Evolutionary conservation across 2,888 invertebrate genomes (phyloP).

Genomic region (Neuroscelio doddi): DNA sequence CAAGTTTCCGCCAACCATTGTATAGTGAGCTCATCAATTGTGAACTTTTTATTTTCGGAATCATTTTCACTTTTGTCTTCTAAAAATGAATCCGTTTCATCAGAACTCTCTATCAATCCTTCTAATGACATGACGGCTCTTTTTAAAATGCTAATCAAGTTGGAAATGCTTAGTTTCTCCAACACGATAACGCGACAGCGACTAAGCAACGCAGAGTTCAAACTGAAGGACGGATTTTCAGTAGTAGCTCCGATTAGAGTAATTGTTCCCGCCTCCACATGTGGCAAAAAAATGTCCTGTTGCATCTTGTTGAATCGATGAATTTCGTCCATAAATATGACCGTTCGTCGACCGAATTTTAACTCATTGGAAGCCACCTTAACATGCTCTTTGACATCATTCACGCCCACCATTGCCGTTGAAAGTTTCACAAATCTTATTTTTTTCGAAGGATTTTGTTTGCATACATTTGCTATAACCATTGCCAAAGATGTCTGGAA

Average conservation of each 20-base stretch:
- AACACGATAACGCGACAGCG: conserved; percentile 84
- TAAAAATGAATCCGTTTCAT: background rate
- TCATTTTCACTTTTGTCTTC: background rate
- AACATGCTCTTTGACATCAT: conserved; percentile 84
- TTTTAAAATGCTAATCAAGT: conserved; percentile 77
- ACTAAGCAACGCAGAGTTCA: conserved; percentile 86
- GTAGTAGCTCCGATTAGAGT: conserved; percentile 88
- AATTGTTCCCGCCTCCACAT: conserved; percentile 86
- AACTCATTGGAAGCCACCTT: conserved; percentile 82
- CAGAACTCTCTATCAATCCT: conserved; percentile 50
- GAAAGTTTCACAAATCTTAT: conserved; percentile 83
- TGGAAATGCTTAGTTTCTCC: conserved; percentile 78
- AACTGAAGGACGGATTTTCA: conserved; percentile 89
- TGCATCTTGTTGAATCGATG: conserved; percentile 89
- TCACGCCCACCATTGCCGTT: conserved; percentile 83
- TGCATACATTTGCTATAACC: conserved; percentile 81
- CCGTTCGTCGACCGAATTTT: conserved; percentile 80
- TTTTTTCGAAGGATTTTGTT: conserved; percentile 72
- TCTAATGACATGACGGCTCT: conserved; percentile 74
- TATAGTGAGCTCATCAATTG: conserved; percentile 77
- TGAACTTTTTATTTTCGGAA: conserved; percentile 51
- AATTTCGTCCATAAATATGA: conserved; percentile 91
- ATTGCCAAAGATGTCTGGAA: conserved; percentile 83
- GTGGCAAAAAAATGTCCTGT: conserved; percentile 86
- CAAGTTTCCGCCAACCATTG: conserved; percentile 83